phyloP scores from a whole-genome alignment of 2,888 invertebrate genomes.

The Apamea sordens region DNA sequence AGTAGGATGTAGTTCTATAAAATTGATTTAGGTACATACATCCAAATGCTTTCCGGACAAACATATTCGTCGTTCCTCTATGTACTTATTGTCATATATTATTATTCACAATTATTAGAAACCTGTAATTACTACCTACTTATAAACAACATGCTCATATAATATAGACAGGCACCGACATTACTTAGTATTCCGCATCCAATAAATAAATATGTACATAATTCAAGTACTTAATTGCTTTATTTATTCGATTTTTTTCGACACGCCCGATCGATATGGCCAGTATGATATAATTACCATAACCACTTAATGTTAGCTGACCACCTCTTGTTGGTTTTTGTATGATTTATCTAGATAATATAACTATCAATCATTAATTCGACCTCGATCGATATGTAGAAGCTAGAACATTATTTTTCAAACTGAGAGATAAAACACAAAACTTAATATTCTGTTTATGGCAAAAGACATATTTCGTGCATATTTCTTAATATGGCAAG shows the following conservation, averaged over 20 bases:
- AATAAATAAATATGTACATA: conserved; percentile 72
- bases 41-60: conserved; percentile 33
- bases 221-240: conserved; percentile 66
- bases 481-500: background rate
- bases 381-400: conserved; percentile 41
- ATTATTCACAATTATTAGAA: conserved; percentile 33
- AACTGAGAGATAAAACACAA: conserved; percentile 4
- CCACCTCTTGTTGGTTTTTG: conserved; percentile 62
- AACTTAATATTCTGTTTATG: background rate
- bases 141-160: conserved; percentile 26
- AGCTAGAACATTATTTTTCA: conserved; percentile 6
- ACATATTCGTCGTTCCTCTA: conserved; percentile 33
- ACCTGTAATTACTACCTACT: conserved; percentile 48
- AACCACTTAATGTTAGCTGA: conserved; percentile 54
- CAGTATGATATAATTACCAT: conserved; percentile 63
- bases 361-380: conserved; percentile 55
- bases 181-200: conserved; percentile 50
- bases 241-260: conserved; percentile 69
- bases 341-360: conserved; percentile 61
- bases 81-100: conserved; percentile 34
- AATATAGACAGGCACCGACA: conserved; percentile 20
- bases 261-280: conserved; percentile 44
- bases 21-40: conserved; percentile 12
- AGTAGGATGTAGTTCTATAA: conserved; percentile 16
- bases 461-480: background rate